Base-by-base conservation (phyloP, 2,113 vertebrate species). In the Struthio camelus region DNA sequence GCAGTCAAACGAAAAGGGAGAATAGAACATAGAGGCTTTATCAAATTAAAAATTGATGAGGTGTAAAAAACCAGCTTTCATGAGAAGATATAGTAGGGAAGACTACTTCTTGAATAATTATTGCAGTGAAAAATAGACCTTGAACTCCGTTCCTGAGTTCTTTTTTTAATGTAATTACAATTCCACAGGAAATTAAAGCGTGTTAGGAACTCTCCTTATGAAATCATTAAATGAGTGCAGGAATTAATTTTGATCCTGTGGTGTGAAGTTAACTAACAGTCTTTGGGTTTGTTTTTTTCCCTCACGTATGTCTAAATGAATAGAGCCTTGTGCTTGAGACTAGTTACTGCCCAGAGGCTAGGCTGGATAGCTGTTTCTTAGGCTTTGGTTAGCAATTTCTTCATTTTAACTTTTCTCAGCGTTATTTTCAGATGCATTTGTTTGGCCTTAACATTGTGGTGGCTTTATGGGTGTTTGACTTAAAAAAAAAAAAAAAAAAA, bases 21-120 rank as follows among this genome's bases (percentile, higher is more conserved):
- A 93, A 38, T 23, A 93, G 87, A 89, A 79, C 62, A 79, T 32
- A 87, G 80, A 86, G 77, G 54, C 73, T 94, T 94, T 96, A 88
- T 93, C 85, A 72, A 90, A 96, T 96, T 97, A 97, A 97, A 97
- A 97, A 97, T 97, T 77, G 72, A 90, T 85, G 77, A 93, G 73
- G 58, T 94, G 67, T 93, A 87, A 56, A 80, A 90, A 80, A 6
- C 17, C 90, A 72, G 58, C 40, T 97, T 97, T 95, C 66, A 94
- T 95, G 58, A 83, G 75, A 75, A 69, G 83, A 44, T 89, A 18
- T 53, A 92, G 95, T 79, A 83, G 19, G 25, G 56, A 77, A 87
- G 46, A 69, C 54, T 96, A 51, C 59, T 86, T 92, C 88, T 96
- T 69, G 59, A 94, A 89, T 96, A 96, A 85, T 86, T 94, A 59